Base-by-base conservation (phyloP, 2,888 invertebrate species). In the Agonopterix alstromeriana region DNA sequence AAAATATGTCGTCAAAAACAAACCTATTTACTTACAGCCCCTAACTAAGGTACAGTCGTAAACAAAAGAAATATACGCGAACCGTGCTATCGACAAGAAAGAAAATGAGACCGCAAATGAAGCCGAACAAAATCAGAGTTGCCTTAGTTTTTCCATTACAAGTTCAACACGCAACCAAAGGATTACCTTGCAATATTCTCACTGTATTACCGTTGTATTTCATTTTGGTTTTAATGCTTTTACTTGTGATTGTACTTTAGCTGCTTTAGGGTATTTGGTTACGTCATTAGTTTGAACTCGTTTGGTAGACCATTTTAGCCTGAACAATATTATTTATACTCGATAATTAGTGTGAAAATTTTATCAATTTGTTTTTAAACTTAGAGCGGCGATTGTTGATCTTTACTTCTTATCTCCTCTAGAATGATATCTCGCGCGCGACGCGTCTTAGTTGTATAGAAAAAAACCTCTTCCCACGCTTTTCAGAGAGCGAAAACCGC, bases 131-230 rank as follows among this genome's bases (percentile, higher is more conserved):
- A 49, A 49, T 47, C 49, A 49, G 47, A 47, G 43, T 61, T 59
- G 55, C 57, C 57, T 57, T 70, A 68, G 67, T 72, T 73, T 71
- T 71, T 65, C 70, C 70, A 77, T 77, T 73, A 75, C 58, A 67
- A 70, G 60, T 68, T 66, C 54, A 60, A 53, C 73, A 72, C 73
- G 72, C 73, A 58, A 73, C 64, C 62, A 56, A 54, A 58, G 63
- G 63, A 66, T 71, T 67, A 71, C 65, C 54, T 65, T 64, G 64
- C 68, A 67, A 58, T 62, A 57, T 60, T 60, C 49, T 48, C 53
- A 10, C 44, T 44, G 12, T 10, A 43, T 54, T 53, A 55, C 54
- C 50, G 55, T 58, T 58, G 56, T 58, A 42, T 46, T 46, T 56
- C 49, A 56, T 56, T 57, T 53, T 55, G 55, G 53, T 55, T 42